phyloP scores from a whole-genome alignment of 2,113 vertebrate genomes.

The Sturnira hondurensis region DNA sequence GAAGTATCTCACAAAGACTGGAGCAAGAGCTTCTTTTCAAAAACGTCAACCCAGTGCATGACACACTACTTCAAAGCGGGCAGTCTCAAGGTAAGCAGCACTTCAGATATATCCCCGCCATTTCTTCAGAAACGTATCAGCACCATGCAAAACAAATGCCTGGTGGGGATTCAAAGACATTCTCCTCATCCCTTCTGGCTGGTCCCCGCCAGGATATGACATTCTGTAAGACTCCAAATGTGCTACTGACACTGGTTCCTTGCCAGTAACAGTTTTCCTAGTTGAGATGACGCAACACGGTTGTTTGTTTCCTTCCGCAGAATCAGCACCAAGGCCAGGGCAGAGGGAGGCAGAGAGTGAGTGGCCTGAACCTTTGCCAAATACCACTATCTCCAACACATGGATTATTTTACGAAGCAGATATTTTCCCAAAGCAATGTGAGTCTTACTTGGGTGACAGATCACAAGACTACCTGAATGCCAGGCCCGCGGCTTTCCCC shows the following conservation, averaged over 20 bases:
- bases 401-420: neutral
- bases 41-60: neutral
- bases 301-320: neutral
- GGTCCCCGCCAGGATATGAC: neutral
- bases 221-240: neutral
- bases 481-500: neutral
- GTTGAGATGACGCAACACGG: neutral
- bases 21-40: neutral
- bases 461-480: neutral
- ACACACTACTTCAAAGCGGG: neutral
- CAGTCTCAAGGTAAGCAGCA: neutral
- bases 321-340: slow-evolving; percentile 26
- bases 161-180: neutral
- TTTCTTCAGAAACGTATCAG: neutral
- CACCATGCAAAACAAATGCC: neutral
- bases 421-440: neutral
- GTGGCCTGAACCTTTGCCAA: neutral
- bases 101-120: neutral
- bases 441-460: neutral
- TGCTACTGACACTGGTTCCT: neutral
- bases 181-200: neutral
- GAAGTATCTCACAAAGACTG: neutral
- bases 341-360: neutral
- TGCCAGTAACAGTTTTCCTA: neutral
- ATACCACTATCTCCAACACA: neutral